Percentiles rank a stretch among this genome's conserved stretches.
Evolutionary conservation across 2,797 vertebrate species (phyloP).

Genomic region (Gallinago nigripennis): DNA sequence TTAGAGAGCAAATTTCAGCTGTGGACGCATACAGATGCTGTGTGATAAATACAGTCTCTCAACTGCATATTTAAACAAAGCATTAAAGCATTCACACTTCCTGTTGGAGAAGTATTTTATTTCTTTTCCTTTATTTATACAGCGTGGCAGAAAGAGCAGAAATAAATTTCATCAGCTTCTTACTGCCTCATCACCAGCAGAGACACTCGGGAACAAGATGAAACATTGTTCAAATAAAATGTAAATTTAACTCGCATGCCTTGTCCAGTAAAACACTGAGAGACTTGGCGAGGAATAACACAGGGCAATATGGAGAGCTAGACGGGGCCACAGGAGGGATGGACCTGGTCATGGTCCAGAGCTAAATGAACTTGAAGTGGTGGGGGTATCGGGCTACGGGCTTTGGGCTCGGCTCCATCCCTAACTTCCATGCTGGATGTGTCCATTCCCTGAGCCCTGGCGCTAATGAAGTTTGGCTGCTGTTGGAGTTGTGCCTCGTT

Average conservation of each 20-base stretch:
- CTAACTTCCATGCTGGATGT: neutral
- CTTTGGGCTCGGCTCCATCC: neutral
- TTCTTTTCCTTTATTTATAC: constrained; percentile 59
- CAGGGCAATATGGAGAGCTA: neutral
- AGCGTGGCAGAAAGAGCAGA: constrained; percentile 31
- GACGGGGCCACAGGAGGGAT: neutral
- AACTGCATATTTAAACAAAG: constrained; percentile 60
- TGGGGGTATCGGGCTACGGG: neutral
- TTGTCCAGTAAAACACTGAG: constrained; percentile 13
- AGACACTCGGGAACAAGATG: constrained; percentile 45
- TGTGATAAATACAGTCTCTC: constrained; percentile 62
- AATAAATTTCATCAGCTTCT: constrained; percentile 53
- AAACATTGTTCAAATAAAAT: constrained; percentile 63
- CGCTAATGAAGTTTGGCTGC: neutral
- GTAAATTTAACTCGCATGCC: constrained; percentile 32
- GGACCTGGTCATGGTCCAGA: neutral
- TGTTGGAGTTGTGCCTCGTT: neutral
- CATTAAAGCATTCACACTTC: constrained; percentile 60
- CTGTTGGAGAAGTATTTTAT: constrained; percentile 60
- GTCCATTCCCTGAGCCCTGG: neutral
- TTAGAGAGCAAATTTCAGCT: constrained; percentile 2
- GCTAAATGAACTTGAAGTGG: neutral
- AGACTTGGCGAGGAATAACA: neutral
- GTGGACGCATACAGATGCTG: neutral
- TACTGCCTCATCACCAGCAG: constrained; percentile 29